Evolutionary conservation across 2,797 vertebrate genomes (phyloP).

Genomic region (Dendrocincla fuliginosa): DNA sequence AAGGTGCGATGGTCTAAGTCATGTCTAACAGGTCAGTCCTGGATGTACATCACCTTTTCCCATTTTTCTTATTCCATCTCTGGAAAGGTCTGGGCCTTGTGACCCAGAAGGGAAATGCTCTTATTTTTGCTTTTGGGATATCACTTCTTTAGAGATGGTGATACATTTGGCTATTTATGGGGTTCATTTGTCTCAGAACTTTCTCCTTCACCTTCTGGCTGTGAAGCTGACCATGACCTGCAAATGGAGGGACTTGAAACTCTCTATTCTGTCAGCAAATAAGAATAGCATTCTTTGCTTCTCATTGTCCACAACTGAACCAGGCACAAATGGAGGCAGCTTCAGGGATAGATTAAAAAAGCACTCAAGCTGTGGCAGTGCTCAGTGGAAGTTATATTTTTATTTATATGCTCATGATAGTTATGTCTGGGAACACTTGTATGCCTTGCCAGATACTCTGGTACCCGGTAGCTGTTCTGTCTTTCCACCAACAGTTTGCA

Average conservation of each 20-base stretch:
- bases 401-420: background rate
- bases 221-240: background rate
- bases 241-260: background rate
- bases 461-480: background rate
- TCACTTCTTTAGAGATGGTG: background rate
- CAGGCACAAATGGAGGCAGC: rapidly evolving
- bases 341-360: background rate
- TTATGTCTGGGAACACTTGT: background rate
- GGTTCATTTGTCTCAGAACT: background rate
- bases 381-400: background rate
- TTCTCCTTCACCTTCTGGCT: background rate
- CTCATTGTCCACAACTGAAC: rapidly evolving
- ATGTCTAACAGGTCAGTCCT: background rate
- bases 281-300: background rate
- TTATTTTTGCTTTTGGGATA: background rate
- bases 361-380: background rate
- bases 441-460: background rate
- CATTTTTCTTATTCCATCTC: background rate
- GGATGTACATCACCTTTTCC: background rate
- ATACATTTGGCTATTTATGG: background rate
- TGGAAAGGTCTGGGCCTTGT: background rate
- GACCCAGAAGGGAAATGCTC: background rate
- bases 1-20: background rate
- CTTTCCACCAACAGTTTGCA: background rate
- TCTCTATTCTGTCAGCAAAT: background rate